These are phyloP conservation scores for Cantharis rustica DNA, from an alignment of 2,888 invertebrate species.

Conservation along the genomic window DNA sequence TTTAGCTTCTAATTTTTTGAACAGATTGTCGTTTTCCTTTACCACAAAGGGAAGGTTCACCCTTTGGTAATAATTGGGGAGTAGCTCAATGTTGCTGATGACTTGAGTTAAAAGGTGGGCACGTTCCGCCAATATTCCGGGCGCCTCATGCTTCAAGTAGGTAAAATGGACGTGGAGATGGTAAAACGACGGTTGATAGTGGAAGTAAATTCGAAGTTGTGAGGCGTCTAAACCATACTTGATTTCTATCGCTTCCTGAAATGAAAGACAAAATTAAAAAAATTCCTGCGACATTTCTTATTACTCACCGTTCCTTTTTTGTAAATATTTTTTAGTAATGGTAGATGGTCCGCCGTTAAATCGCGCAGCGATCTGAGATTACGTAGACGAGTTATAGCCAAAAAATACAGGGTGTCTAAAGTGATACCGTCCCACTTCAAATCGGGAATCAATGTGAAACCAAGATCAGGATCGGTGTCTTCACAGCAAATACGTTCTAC, in stretches of 20 bases:
- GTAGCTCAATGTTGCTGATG: conserved; percentile 86
- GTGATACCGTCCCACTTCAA: conserved; percentile 91
- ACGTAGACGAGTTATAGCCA: conserved; percentile 77
- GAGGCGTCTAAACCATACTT: conserved; percentile 74
- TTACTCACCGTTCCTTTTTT: conserved; percentile 69
- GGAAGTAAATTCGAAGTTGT: conserved; percentile 83
- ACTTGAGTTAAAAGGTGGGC: conserved; percentile 87
- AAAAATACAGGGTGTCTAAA: conserved; percentile 78
- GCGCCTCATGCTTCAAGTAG: conserved; percentile 76
- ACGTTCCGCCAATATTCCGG: conserved; percentile 82
- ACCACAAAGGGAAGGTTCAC: conserved; percentile 81
- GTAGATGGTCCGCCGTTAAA: conserved; percentile 75
- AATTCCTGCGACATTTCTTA: no score
- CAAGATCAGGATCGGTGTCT: conserved; percentile 75
- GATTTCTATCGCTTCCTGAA: conserved; percentile 73
- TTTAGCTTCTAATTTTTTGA: conserved; percentile 65
- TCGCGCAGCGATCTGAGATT: conserved; percentile 86
- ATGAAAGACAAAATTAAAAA: conserved; percentile 36
- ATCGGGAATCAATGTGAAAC: conserved; percentile 91
- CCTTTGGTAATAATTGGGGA: conserved; percentile 82
- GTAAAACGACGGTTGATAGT: conserved; percentile 97
- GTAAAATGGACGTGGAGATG: conserved; percentile 96
- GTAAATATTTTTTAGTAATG: conserved; percentile 80
- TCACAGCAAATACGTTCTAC: conserved; percentile 84
- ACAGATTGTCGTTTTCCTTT: conserved; percentile 76